These are phyloP conservation scores for Eupithecia tripunctaria DNA, from an alignment of 2,888 invertebrate species.

Conservation along the genomic window DNA sequence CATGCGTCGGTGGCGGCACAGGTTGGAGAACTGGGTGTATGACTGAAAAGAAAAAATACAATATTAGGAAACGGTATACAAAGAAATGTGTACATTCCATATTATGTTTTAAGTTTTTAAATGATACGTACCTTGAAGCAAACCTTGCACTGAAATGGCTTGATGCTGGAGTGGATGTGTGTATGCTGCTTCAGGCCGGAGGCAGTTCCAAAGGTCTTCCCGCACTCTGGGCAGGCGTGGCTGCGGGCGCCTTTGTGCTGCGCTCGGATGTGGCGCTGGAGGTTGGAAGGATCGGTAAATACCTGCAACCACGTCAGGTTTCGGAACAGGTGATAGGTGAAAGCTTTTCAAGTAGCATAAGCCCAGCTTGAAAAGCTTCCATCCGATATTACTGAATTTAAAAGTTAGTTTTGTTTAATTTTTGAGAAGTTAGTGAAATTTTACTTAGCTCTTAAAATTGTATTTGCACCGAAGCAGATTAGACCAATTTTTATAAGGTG, in stretches of 20 bases:
- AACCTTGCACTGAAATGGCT: conserved; percentile 98
- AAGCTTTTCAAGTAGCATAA: conserved; percentile 3
- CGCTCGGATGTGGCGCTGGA: conserved; percentile 97
- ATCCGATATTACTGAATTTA: neutral
- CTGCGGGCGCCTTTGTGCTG: conserved; percentile 97
- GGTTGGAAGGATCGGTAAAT: conserved; percentile 98
- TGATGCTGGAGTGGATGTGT: conserved; percentile 99
- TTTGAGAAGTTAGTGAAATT: neutral
- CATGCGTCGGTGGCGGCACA: conserved; percentile 99
- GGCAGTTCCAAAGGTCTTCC: conserved; percentile 98
- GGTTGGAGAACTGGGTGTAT: conserved; percentile 99
- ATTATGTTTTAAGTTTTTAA: neutral
- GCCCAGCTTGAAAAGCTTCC: neutral
- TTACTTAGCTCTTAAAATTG: neutral
- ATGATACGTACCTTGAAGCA: conserved; percentile 91
- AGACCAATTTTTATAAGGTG: neutral
- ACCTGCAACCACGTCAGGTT: conserved; percentile 88
- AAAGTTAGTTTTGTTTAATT: neutral
- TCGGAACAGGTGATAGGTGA: conserved; percentile 62
- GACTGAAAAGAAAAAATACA: conserved; percentile 84
- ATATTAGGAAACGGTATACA: conserved; percentile 4
- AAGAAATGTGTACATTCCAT: neutral
- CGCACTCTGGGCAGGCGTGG: conserved; percentile 99
- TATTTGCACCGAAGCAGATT: neutral
- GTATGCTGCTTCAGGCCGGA: conserved; percentile 99